Conservation (phyloP, 2,888 invertebrate species). For the Drosophila merina region DNA sequence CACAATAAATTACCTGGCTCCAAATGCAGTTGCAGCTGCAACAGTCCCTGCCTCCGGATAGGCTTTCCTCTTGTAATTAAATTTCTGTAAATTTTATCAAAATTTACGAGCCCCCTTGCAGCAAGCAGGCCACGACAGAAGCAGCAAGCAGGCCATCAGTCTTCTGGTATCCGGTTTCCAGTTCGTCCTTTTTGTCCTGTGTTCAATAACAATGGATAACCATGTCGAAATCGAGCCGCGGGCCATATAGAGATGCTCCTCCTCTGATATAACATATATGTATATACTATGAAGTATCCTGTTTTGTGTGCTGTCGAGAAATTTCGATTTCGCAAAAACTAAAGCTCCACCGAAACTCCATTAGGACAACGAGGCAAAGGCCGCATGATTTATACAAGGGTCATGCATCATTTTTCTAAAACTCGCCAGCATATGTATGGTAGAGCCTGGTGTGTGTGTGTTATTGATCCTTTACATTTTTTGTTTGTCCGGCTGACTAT, state of each 20-base stretch:
- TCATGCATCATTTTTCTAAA: slow-evolving; percentile 58
- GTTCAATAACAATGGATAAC: slow-evolving; percentile 53
- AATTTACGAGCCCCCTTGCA: slow-evolving; percentile 60
- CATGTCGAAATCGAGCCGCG: slow-evolving; percentile 62
- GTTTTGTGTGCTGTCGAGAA: slow-evolving; percentile 48
- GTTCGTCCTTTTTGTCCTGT: slow-evolving; percentile 18
- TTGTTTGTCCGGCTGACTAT: not conserved
- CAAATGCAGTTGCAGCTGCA: slow-evolving; percentile 49
- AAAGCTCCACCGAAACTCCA: slow-evolving; percentile 51
- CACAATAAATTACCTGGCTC: slow-evolving; percentile 46
- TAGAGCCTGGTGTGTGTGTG: not conserved
- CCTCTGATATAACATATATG: slow-evolving; percentile 19
- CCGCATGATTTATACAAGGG: slow-evolving; percentile 66
- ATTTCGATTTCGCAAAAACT: slow-evolving; percentile 55
- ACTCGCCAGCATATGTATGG: slow-evolving; percentile 18
- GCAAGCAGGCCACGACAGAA: slow-evolving; percentile 1
- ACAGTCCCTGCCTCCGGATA: slow-evolving; percentile 5
- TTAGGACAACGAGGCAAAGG: slow-evolving; percentile 58
- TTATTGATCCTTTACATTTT: slow-evolving; percentile 24
- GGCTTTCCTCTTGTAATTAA: slow-evolving; percentile 61
- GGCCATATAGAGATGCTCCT: slow-evolving; percentile 48
- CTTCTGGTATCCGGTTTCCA: slow-evolving; percentile 14
- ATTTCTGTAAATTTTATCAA: slow-evolving; percentile 67
- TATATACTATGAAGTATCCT: not conserved
- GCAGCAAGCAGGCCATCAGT: slow-evolving; percentile 17